Evolutionary conservation across 2,113 vertebrate species (phyloP), one percentile per base, ranked within the genome.

Genomic region (Poeciliopsis occidentalis): DNA sequence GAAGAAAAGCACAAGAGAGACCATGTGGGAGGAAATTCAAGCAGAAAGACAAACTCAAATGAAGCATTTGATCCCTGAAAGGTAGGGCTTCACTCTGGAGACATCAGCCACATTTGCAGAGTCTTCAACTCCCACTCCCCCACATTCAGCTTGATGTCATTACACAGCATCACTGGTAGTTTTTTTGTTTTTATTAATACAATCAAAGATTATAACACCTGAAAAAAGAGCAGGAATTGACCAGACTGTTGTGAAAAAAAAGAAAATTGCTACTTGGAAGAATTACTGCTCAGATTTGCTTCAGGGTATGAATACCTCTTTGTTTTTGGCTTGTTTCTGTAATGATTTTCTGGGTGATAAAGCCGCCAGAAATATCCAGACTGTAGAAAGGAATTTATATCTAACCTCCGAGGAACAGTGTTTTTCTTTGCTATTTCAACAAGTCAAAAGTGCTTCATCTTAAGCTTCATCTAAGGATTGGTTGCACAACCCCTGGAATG

Each of bases 1-100:
- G 79, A 76, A 70, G 72, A 64, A 62, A 76, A 86, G 79, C 41
- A 75, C 76, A 67, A 64, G 67, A 79, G 62, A 71, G 51, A 82
- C 60, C 60, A 74, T 60, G 85, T 86, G 87, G 86, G 89, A 77
- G 89, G 84, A 90, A 89, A 87, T 73, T 78, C 65, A 80, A 80
- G 54, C 69, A 61, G 74, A 51, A 67, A 72, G 78, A 78, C 47
- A 67, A 87, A 76, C 78, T 75, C 77, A 62, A 77, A 79, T 80
- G 64, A 67, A 78, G 39, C 31, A 22, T 70, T 72, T 60, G 32
- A 34, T 37, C 67, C 75, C 60, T 76, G 68, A 80, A 89, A 91
- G 90, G 82, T 83, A 76, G 78, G 79, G 79, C 87, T 82, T 51
- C 66, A 75, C 85, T 82, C 75, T 15, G 65, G 69, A 76, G 77